Percentiles rank a stretch among this genome's conserved stretches.
Evolutionary conservation across 2,888 invertebrate species (phyloP).

Genomic region (Mystacides longicornis): DNA sequence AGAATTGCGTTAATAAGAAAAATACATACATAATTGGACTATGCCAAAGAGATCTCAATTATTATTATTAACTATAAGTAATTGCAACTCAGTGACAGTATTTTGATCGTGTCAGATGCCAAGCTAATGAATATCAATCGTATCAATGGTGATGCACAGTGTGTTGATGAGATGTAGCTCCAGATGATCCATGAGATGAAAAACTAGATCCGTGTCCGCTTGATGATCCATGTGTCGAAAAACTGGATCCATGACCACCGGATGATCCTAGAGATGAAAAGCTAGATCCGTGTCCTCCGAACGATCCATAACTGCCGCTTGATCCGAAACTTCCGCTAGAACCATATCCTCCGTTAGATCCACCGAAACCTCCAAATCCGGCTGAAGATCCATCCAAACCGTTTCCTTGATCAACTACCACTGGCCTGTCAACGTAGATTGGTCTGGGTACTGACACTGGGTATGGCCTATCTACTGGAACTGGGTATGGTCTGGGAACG

Average conservation of each 20-base stretch:
- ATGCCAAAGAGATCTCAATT: neutral
- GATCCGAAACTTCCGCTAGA: constrained; percentile 24
- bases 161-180: neutral
- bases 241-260: constrained; percentile 13
- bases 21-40: no score
- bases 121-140: neutral
- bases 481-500: constrained; percentile 39
- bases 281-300: constrained; percentile 3
- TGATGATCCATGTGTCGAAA: neutral
- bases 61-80: no score
- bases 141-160: neutral
- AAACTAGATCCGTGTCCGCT: neutral
- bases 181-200: neutral
- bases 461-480: constrained; percentile 43
- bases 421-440: constrained; percentile 38
- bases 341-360: constrained; percentile 32
- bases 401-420: constrained; percentile 34
- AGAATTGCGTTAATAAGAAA: neutral
- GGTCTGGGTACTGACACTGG: constrained; percentile 39
- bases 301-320: neutral
- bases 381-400: constrained; percentile 7
- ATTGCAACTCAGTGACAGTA: neutral
- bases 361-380: constrained; percentile 8
- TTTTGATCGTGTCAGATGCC: neutral
- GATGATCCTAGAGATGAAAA: neutral